Conservation (phyloP, 2,888 invertebrate genomes). For the Eristalis intricaria region DNA sequence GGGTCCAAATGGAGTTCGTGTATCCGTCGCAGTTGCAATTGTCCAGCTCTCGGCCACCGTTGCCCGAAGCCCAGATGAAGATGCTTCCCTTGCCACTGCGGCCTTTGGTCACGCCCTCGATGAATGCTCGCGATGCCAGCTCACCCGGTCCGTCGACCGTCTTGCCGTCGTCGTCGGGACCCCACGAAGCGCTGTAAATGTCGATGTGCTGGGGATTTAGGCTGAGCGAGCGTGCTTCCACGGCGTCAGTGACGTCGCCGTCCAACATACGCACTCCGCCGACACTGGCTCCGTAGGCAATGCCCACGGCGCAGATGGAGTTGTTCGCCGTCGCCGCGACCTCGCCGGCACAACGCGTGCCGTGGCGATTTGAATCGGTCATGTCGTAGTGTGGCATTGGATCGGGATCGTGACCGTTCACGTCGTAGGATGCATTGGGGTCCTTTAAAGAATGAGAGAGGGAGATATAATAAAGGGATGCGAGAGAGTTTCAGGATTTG, state of each 20-base stretch:
- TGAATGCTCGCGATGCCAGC: conserved; percentile 96
- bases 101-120: conserved; percentile 97
- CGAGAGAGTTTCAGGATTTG: conserved; percentile 73
- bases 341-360: conserved; percentile 98
- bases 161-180: conserved; percentile 98
- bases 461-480: no score
- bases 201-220: conserved; percentile 98
- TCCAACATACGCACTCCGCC: conserved; percentile 99
- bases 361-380: conserved; percentile 97
- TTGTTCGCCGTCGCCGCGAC: conserved; percentile 99
- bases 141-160: conserved; percentile 99
- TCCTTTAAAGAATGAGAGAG: conserved; percentile 85
- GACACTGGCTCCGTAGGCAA: conserved; percentile 97
- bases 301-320: conserved; percentile 96
- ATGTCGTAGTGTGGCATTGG: conserved; percentile 99
- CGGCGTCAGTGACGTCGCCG: conserved; percentile 99
- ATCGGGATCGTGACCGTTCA: conserved; percentile 97
- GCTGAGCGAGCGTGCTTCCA: conserved; percentile 97
- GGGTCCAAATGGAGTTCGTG: conserved; percentile 99
- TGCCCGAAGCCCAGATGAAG: conserved; percentile 99
- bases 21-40: conserved; percentile 99
- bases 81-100: conserved; percentile 97
- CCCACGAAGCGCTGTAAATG: conserved; percentile 99
- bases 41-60: conserved; percentile 97
- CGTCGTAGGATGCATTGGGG: conserved; percentile 97